Percentiles rank a stretch among this genome's conserved stretches.
These are phyloP conservation scores for Natator depressus DNA, from an alignment of 2,113 vertebrate genomes.

Conservation along the genomic window DNA sequence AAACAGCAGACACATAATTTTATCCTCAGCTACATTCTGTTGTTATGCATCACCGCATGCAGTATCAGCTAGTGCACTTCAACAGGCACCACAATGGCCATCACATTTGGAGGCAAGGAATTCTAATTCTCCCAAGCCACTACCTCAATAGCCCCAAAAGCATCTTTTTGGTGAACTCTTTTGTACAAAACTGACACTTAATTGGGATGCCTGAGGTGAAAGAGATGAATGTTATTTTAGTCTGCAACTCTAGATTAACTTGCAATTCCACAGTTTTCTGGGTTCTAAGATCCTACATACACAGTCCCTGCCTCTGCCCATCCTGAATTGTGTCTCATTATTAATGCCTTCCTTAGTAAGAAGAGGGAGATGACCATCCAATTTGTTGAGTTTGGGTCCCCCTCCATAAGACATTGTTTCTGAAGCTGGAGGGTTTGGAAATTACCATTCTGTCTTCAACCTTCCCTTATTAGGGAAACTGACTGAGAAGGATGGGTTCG, in stretches of 20 bases:
- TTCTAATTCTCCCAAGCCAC: not conserved
- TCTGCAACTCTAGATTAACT: not conserved
- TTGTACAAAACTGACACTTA: not conserved
- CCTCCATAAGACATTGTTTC: not conserved
- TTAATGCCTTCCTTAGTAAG: not conserved
- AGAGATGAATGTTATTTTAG: not conserved
- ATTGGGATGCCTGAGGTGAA: not conserved
- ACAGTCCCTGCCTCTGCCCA: not conserved
- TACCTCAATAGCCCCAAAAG: not conserved
- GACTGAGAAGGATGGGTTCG: not conserved
- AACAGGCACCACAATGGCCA: not conserved
- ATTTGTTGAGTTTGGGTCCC: not conserved
- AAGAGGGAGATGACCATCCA: not conserved
- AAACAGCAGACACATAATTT: not conserved
- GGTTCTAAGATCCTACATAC: not conserved
- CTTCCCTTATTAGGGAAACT: conserved; percentile 17
- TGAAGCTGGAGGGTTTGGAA: not conserved
- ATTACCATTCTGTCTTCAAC: not conserved
- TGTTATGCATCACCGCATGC: not conserved
- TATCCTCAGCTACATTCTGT: not conserved
- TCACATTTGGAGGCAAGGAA: not conserved
- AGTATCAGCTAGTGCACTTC: not conserved
- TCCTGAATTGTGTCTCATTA: not conserved
- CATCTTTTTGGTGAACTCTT: not conserved
- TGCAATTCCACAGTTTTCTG: not conserved